phyloP scores from a whole-genome alignment of 2,888 invertebrate species.

The Drosophila lacicola region DNA sequence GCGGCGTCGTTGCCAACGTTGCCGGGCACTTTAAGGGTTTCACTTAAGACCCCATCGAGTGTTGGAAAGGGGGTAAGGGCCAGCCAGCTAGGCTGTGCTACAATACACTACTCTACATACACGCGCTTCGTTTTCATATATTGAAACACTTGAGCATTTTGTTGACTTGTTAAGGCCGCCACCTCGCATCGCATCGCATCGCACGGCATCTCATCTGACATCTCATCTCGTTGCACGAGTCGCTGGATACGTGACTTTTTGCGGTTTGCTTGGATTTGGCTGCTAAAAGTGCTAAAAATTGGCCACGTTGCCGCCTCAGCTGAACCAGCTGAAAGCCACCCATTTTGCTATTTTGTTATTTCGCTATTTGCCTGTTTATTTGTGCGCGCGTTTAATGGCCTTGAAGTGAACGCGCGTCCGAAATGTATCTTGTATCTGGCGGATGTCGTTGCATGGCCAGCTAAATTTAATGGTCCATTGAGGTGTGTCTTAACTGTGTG shows the following conservation, averaged over 20 bases:
- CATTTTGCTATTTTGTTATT: conserved; percentile 40
- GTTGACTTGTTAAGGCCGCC: conserved; percentile 66
- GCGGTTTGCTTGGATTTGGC: conserved; percentile 82
- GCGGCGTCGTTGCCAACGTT: conserved; percentile 53
- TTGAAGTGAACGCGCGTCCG: conserved; percentile 53
- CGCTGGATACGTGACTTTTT: conserved; percentile 82
- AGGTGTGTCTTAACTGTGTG: conserved; percentile 14
- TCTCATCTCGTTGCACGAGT: conserved; percentile 42
- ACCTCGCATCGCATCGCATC: conserved; percentile 23
- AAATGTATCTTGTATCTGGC: conserved; percentile 62
- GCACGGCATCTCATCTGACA: conserved; percentile 26
- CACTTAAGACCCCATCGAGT: conserved; percentile 64
- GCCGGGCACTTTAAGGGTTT: conserved; percentile 73
- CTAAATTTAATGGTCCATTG: conserved; percentile 69
- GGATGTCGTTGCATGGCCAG: conserved; percentile 39
- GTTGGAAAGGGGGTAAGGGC: neutral
- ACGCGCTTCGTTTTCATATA: conserved; percentile 26
- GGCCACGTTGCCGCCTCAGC: conserved; percentile 22
- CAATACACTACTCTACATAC: conserved; percentile 19
- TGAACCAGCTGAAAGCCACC: conserved; percentile 13
- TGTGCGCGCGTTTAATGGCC: conserved; percentile 52
- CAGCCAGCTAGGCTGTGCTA: conserved; percentile 23
- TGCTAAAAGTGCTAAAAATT: conserved; percentile 75
- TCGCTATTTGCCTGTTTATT: conserved; percentile 44
- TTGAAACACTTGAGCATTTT: conserved; percentile 67